Percentiles rank a stretch among this genome's conserved stretches.
Evolutionary conservation across 2,113 vertebrate species (phyloP).

Genomic region (Pseudolaguvia tuberculata): DNA sequence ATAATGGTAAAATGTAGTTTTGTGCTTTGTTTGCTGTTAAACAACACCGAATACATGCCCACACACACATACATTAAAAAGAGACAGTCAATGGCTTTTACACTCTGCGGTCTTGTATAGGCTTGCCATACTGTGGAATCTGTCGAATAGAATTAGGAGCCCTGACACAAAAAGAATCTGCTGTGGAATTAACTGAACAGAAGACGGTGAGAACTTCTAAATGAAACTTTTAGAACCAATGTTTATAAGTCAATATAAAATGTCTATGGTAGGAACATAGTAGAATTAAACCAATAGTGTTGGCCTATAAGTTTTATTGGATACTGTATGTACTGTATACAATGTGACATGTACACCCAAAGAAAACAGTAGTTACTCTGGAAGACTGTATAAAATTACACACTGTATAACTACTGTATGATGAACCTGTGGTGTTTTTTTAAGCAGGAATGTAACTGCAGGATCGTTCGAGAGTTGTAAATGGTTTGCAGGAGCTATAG

Average conservation of each 20-base stretch:
- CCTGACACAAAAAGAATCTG: constrained; percentile 30
- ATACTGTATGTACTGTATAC: no score
- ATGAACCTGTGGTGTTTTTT: no score
- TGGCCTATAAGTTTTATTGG: neutral
- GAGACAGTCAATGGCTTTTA: constrained; percentile 5
- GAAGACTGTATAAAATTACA: neutral
- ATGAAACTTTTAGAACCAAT: neutral
- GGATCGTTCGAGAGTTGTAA: neutral
- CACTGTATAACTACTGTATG: no score
- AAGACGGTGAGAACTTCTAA: neutral
- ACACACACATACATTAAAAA: neutral
- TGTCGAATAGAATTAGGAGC: constrained; percentile 41
- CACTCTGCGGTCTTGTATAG: constrained; percentile 41
- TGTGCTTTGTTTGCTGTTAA: neutral
- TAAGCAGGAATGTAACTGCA: neutral
- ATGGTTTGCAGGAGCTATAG: neutral
- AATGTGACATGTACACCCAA: neutral
- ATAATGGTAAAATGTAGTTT: neutral
- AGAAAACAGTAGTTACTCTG: neutral
- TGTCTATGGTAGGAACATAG: neutral
- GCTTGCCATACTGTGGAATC: constrained; percentile 44
- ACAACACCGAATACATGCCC: constrained; percentile 1
- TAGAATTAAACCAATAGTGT: neutral
- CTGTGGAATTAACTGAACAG: neutral
- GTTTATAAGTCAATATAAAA: neutral